Evolutionary conservation across 2,888 invertebrate species (phyloP).

Genomic region (Ypsolopha sequella): DNA sequence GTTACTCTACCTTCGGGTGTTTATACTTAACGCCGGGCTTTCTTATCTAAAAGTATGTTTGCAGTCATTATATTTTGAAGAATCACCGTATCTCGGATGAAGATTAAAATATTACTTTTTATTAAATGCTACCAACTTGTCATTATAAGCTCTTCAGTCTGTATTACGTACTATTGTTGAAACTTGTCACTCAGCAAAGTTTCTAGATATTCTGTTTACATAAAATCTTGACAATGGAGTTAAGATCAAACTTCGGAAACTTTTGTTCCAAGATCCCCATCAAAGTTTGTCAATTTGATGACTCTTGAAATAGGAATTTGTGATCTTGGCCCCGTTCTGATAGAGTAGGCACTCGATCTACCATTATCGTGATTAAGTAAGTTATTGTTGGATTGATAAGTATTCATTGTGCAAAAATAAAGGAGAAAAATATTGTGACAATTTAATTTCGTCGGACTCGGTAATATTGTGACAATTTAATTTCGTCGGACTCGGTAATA

Average conservation of each 20-base stretch:
- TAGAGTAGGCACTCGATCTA: neutral
- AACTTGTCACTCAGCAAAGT: neutral
- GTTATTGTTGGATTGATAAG: neutral
- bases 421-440: neutral
- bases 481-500: neutral
- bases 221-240: slow-evolving; percentile 6
- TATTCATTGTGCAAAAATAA: neutral
- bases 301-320: slow-evolving; percentile 3
- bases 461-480: too few species aligned
- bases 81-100: too few species aligned
- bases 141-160: too few species aligned
- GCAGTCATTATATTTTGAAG: too few species aligned
- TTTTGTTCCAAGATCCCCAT: neutral
- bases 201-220: slow-evolving; percentile 3
- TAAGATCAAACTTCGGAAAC: neutral
- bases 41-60: too few species aligned
- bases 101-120: too few species aligned
- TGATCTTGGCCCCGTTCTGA: neutral
- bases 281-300: slow-evolving; percentile 4
- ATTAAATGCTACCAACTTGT: too few species aligned
- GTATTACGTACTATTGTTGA: neutral
- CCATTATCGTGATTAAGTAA: neutral
- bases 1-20: too few species aligned
- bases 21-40: too few species aligned
- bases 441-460: neutral